Base-by-base conservation (phyloP, 2,888 invertebrate genomes). In the Meandrusa payeni region DNA sequence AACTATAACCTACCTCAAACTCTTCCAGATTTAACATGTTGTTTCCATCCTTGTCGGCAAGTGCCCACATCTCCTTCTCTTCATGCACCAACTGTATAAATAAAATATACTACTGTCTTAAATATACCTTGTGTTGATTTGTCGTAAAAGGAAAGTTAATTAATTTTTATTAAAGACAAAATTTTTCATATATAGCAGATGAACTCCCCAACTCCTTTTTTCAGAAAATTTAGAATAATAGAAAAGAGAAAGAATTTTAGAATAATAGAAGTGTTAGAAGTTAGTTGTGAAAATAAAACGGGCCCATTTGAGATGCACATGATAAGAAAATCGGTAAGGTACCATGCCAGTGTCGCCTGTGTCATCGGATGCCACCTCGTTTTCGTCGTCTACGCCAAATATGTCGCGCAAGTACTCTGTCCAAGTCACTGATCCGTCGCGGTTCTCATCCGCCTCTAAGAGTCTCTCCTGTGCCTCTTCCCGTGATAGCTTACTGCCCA, bases 381-480 rank as follows among this genome's bases (percentile, higher is more conserved):
- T 87, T 24, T 93, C 92, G 2, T 86, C 85, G 48, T 93, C 92
- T 36, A 94, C 91, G 0, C 96, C 96, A 71, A 96, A 98, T 0
- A 95, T 92, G 70, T 97, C 96, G 40, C 91, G 89, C n/a, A 97
- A 69, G 73, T 97, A 96, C 81, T 99, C 99, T 2, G 89, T 79
- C 98, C 98, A 99, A 0, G 95, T 92, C 1, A 99, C 91, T 52
- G 85, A 80, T 0, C 94, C 94, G 76, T 99, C 95, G 23, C 89
- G 89, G 73, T 98, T 91, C 27, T 90, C 90, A 78, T 99, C 99
- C 1, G 95, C 92, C 66, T 97, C 96, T 48, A 93, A 91, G 58
- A 97, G 89, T 15, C 95, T 91, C 69, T 97, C 97, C 37, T 91
- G 87, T 0, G 97, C 94, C 70, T 98, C 98, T 70, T 97, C 97